Base-by-base conservation (phyloP, 2,888 invertebrate genomes). In the Halictus ligatus region DNA sequence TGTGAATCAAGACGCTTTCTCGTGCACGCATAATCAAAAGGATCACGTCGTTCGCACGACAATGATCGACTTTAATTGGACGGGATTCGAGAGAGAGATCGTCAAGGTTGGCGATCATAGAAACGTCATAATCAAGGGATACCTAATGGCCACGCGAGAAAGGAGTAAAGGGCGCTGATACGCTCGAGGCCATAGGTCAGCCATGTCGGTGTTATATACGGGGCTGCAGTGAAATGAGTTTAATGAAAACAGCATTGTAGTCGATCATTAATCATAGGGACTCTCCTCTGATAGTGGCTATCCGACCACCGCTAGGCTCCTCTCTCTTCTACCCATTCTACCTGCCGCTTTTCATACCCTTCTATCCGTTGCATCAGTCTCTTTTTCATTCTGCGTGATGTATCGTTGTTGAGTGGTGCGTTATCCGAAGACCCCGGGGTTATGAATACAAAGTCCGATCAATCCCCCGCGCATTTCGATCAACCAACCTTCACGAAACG, bases 161-260 rank as follows among this genome's bases (percentile, higher is more conserved):
- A 91, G 90, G 89, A 85, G 80, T 89, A 88, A 90, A 90, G 92
- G 93, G 91, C 89, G 91, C 89, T 89, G 90, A 89, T 88, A 90
- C 86, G 88, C 85, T 86, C 84, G 82, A 80, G 89, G 84, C 88
- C 89, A 89, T 87, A 90, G 91, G 82, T 91, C 90, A 88, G 88
- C 86, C 89, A 87, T 91, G 91, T 92, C 90, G 87, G 90, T 90
- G 87, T 88, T 90, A 90, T 86, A 90, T 88, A 87, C 92, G 89
- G 89, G 88, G 90, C 91, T 88, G 91, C 90, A 92, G 89, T 94
- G 94, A 94, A 95, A 95, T 94, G 94, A 94, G 94, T 94, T 94
- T 94, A 95, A 95, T 95, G 94, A 95, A 95, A 95, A 95, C 94
- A 94, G 94, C 93, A 95, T 95, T 95, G 95, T 95, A 92, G 90